A percentile compares a stretch with the other conserved stretches of the same genome.
Evolutionary conservation across 1,140 invertebrate species (phyloP).

Genomic region (Atta texana): DNA sequence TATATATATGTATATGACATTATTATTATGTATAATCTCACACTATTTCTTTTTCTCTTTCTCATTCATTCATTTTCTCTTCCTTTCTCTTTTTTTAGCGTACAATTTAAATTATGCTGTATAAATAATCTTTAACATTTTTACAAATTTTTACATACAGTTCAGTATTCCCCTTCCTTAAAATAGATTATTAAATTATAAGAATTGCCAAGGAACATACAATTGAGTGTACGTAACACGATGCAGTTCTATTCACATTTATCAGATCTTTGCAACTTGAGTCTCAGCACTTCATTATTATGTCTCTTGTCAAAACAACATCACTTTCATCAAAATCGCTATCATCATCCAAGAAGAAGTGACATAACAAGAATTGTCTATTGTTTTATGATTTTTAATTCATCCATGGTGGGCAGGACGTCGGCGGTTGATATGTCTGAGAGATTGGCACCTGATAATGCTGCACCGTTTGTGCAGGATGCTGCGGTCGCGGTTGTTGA

Average conservation of each 20-base stretch:
- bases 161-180: slow-evolving; percentile 3
- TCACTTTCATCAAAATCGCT: slow-evolving; percentile 31
- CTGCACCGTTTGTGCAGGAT: slow-evolving; percentile 71
- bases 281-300: background rate
- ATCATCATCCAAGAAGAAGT: slow-evolving; percentile 53
- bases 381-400: slow-evolving; percentile 71
- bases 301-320: background rate
- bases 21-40: slow-evolving; percentile 8
- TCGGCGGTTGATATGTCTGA: slow-evolving; percentile 79
- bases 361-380: slow-evolving; percentile 25
- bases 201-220: slow-evolving; percentile 60
- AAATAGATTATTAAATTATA: slow-evolving; percentile 39
- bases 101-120: slow-evolving; percentile 21
- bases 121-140: slow-evolving; percentile 69
- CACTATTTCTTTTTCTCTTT: background rate
- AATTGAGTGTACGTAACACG: slow-evolving; percentile 51
- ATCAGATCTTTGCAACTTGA: slow-evolving; percentile 29
- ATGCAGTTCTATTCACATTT: slow-evolving; percentile 39
- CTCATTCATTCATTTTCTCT: background rate
- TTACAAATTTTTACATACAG: slow-evolving; percentile 64
- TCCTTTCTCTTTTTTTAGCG: background rate
- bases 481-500: slow-evolving; percentile 74
- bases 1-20: background rate
- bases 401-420: slow-evolving; percentile 82
- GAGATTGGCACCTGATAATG: slow-evolving; percentile 81